A percentile compares a stretch with the other conserved stretches of the same genome.
Evolutionary conservation across 2,888 invertebrate species (phyloP).

Genomic region (Metopia argyrocephala): DNA sequence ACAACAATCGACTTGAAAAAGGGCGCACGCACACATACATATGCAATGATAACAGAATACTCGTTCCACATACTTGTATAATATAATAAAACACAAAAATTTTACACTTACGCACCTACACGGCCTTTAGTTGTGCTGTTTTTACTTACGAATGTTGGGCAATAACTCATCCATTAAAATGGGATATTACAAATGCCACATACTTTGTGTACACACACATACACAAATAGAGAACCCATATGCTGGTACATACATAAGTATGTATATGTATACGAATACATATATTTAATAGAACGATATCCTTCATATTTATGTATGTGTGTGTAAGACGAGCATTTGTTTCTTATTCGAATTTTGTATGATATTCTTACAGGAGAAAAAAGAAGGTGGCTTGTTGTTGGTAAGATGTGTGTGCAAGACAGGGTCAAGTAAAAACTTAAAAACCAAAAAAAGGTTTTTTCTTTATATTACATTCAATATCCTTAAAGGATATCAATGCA

Average conservation of each 20-base stretch:
- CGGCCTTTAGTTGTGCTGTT: slow-evolving; percentile 16
- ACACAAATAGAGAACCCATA: background rate
- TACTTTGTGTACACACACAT: slow-evolving; percentile 37
- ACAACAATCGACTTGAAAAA: slow-evolving; percentile 56
- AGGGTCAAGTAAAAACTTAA: slow-evolving; percentile 57
- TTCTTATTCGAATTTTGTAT: background rate
- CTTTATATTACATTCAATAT: slow-evolving; percentile 58
- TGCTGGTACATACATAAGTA: slow-evolving; percentile 49
- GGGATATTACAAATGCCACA: slow-evolving; percentile 70
- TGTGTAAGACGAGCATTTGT: background rate
- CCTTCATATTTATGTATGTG: slow-evolving; percentile 16
- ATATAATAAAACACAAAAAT: slow-evolving; percentile 68
- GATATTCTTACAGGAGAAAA: background rate
- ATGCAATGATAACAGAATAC: background rate
- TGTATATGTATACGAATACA: slow-evolving; percentile 31
- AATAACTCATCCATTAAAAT: slow-evolving; percentile 78
- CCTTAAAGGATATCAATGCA: slow-evolving; percentile 59
- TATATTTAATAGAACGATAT: background rate
- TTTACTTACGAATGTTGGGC: slow-evolving; percentile 77
- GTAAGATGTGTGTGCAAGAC: slow-evolving; percentile 51
- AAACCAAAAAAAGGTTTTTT: slow-evolving; percentile 43
- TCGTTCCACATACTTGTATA: slow-evolving; percentile 46
- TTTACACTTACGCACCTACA: slow-evolving; percentile 66
- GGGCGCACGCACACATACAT: slow-evolving; percentile 36
- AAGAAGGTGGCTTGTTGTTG: slow-evolving; percentile 6